Conservation (phyloP, 2,113 vertebrate species). For the Gobius niger region DNA sequence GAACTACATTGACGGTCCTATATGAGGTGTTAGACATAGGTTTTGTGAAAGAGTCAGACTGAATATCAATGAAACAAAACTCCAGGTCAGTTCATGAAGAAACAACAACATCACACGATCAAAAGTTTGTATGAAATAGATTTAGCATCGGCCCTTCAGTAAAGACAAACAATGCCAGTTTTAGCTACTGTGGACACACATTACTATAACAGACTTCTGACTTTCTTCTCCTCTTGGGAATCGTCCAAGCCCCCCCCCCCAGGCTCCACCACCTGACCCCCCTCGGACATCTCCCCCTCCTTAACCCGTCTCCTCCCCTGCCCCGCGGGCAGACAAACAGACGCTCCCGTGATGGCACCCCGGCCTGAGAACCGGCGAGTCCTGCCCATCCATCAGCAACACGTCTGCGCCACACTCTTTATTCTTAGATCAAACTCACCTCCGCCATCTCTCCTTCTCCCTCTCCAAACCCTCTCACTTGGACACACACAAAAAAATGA, state of each 20-base stretch:
- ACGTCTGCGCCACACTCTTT: slow-evolving; percentile 75
- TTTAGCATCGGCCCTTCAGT: too few relatives aligned
- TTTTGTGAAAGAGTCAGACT: too few relatives aligned
- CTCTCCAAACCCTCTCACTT: not conserved
- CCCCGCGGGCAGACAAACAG: slow-evolving; percentile 72
- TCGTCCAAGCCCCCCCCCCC: slow-evolving; percentile 5
- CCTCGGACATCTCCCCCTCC: not conserved
- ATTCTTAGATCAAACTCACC: slow-evolving; percentile 77
- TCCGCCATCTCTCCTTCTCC: slow-evolving; percentile 62
- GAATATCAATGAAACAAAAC: too few relatives aligned
- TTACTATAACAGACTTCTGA: too few relatives aligned
- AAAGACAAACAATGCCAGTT: too few relatives aligned
- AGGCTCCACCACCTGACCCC: not conserved
- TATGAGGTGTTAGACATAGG: too few relatives aligned
- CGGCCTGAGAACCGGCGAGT: slow-evolving; percentile 69
- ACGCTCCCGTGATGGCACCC: slow-evolving; percentile 78
- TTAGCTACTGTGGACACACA: too few relatives aligned
- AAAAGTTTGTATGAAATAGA: too few relatives aligned
- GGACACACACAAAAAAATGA: too few relatives aligned
- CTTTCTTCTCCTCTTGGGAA: not conserved
- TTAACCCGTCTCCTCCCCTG: not conserved
- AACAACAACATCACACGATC: too few relatives aligned
- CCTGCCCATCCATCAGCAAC: slow-evolving; percentile 73
- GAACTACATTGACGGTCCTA: too few relatives aligned
- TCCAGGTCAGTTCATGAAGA: too few relatives aligned